These are phyloP conservation scores for Solea solea DNA, from an alignment of 2,113 vertebrate species.

Conservation along the genomic window DNA sequence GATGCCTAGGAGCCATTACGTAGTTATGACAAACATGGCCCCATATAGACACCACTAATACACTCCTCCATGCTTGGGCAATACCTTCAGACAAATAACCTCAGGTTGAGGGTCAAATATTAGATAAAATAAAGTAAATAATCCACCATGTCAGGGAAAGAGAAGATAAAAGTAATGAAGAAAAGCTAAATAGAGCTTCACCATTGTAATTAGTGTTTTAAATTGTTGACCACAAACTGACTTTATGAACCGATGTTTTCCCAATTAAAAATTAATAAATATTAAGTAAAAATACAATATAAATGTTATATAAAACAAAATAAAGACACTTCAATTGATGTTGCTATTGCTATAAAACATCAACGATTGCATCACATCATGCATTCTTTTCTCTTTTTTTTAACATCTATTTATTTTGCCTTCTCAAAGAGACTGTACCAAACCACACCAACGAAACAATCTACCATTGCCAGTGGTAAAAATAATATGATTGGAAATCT, in stretches of 20 bases:
- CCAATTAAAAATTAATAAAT: background rate
- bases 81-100: background rate
- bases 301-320: background rate
- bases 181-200: background rate
- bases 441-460: background rate
- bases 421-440: background rate
- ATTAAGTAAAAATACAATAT: background rate
- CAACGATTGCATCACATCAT: too few species aligned
- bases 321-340: background rate
- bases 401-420: background rate
- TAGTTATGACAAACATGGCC: slow-evolving; percentile 55
- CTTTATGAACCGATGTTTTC: background rate
- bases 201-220: too few species aligned
- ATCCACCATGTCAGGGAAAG: background rate
- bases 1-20: slow-evolving; percentile 21
- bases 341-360: background rate
- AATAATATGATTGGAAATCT: too few species aligned
- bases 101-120: background rate
- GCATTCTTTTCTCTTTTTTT: too few species aligned
- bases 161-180: background rate
- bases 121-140: background rate
- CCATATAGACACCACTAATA: slow-evolving; percentile 34
- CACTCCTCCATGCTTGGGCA: slow-evolving; percentile 16
- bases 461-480: background rate
- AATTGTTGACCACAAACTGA: background rate